Evolutionary conservation across 1,140 invertebrate species (phyloP).

Genomic region (Drosophila lini): DNA sequence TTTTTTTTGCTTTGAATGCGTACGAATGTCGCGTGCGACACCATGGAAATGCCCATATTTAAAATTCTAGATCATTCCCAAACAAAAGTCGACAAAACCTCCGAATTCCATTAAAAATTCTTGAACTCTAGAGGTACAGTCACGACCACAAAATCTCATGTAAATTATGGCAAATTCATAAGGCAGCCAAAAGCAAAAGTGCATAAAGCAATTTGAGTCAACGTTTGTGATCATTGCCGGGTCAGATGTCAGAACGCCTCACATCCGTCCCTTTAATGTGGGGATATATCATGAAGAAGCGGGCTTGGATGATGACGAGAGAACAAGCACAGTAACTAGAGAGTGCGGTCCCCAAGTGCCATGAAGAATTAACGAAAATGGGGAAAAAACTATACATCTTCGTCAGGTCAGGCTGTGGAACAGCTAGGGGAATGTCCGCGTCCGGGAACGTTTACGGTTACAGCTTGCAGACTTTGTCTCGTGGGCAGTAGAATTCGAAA

Average conservation of each 20-base stretch:
- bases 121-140: conserved; percentile 22
- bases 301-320: conserved; percentile 27
- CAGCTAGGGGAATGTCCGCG: conserved; percentile 1
- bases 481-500: conserved; percentile 69
- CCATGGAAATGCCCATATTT: too few species aligned
- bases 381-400: conserved; percentile 74
- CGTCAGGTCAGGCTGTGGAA: conserved; percentile 40
- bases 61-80: too few species aligned
- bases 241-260: conserved; percentile 69
- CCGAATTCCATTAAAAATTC: neutral
- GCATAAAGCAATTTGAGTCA: conserved; percentile 38
- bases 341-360: conserved; percentile 61
- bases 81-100: neutral
- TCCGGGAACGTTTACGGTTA: conserved; percentile 19
- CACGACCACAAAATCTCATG: conserved; percentile 28
- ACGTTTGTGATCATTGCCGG: conserved; percentile 41
- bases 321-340: conserved; percentile 41
- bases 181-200: conserved; percentile 36
- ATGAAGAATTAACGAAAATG: conserved; percentile 69
- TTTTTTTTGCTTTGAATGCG: too few species aligned
- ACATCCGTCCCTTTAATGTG: conserved; percentile 48
- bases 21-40: too few species aligned
- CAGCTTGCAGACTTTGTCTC: conserved; percentile 59
- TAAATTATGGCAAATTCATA: conserved; percentile 50
- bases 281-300: conserved; percentile 41